phyloP scores from a whole-genome alignment of 1,140 invertebrate genomes.

The Luehdorfia chinensis region DNA sequence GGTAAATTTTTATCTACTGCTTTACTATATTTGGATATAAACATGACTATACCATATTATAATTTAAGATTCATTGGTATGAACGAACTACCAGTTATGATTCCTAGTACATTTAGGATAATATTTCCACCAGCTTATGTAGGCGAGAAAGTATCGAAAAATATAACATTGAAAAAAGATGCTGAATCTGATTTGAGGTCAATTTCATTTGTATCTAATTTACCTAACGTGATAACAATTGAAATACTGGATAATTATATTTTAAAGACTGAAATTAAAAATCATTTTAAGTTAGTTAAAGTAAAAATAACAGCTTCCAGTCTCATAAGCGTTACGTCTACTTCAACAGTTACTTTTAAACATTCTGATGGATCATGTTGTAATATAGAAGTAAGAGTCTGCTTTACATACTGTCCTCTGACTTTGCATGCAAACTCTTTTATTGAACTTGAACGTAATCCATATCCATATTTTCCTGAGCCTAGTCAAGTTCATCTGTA shows the following conservation, averaged over 20 bases:
- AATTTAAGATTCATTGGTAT: conserved; percentile 62
- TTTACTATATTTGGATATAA: conserved; percentile 54
- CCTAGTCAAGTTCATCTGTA: conserved; percentile 35
- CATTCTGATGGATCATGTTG: conserved; percentile 48
- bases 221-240: conserved; percentile 39
- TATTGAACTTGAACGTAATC: conserved; percentile 39
- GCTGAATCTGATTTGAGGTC: conserved; percentile 32
- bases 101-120: conserved; percentile 43
- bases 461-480: conserved; percentile 60
- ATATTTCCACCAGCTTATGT: conserved; percentile 54
- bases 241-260: conserved; percentile 34
- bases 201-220: conserved; percentile 46
- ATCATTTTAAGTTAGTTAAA: conserved; percentile 30
- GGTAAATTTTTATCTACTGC: conserved; percentile 55
- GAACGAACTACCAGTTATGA: conserved; percentile 40
- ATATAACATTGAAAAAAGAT: conserved; percentile 44
- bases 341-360: conserved; percentile 39
- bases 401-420: conserved; percentile 57
- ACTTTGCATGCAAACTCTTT: conserved; percentile 49
- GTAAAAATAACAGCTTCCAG: conserved; percentile 43
- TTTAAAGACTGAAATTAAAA: conserved; percentile 16
- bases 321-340: conserved; percentile 30
- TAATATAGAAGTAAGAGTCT: conserved; percentile 57
- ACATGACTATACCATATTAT: conserved; percentile 51
- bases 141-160: conserved; percentile 27